Evolutionary conservation across 2,888 invertebrate genomes (phyloP), one percentile per base, ranked within the genome.

Genomic region (Ctenicera cuprea): DNA sequence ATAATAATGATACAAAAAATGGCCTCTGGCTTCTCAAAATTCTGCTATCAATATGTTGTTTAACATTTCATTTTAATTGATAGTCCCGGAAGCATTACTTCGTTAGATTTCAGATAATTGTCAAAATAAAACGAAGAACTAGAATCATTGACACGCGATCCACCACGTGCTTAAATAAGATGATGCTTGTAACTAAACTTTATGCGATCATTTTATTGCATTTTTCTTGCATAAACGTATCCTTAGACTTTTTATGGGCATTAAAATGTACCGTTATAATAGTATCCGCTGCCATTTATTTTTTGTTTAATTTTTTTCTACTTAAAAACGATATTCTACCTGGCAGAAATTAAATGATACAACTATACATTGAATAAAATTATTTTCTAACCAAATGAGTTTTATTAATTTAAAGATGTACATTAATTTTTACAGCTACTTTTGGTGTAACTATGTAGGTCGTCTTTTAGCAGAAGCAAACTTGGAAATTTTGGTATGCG

Each of bases 161-260:
- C 5, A 26, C 3, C 30, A 54, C 54, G 54, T 54, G 54, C 30
- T 45, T 45, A 45, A 45, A 45, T 45, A 8, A 4, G 45, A 18
- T 18, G 16, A 45, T 18, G 18, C 18, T 30, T n/a, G 14, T 54
- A 30, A 33, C 54, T 14, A 54, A 54, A 54, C 14, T 54, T 30
- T 14, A 54, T 30, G 54, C 14, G n/a, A n/a, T 54, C 14, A 54
- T 54, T 54, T 54, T 54, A 54, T 54, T 26, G 30, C 30, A 54
- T 54, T 50, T 54, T 54, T 54, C 54, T 14, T 54, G 54, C 54
- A 14, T n/a, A 54, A 52, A 30, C 16, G 54, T 30, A 54, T 54
- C 54, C 54, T 54, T 54, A 14, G 14, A 26, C 26, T 54, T 54
- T 54, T 54, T 54, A 9, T 48, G 3, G 14, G 43, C 1, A 43